Percentiles rank a stretch among this genome's conserved stretches.
These are phyloP conservation scores for Bombus cullumanus DNA, from an alignment of 1,140 invertebrate species.

Conservation along the genomic window DNA sequence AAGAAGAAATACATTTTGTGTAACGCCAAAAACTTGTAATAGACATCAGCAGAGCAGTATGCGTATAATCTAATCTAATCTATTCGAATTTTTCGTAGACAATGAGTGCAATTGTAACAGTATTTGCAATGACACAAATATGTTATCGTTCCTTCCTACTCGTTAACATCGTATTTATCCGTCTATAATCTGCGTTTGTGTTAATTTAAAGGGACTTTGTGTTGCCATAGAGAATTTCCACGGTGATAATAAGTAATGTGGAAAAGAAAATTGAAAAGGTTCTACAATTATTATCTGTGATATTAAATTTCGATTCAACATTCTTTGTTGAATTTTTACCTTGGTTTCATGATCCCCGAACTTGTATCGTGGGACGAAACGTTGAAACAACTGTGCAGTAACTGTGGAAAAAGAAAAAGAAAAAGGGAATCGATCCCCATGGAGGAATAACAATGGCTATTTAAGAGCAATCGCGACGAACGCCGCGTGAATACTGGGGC, in stretches of 20 bases:
- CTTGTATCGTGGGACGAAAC: background rate
- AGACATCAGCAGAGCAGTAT: background rate
- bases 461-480: slow-evolving; percentile 24
- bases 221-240: background rate
- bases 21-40: background rate
- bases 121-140: background rate
- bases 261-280: background rate
- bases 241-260: background rate
- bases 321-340: slow-evolving; percentile 3
- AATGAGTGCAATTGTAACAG: background rate
- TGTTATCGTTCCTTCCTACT: background rate
- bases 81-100: slow-evolving; percentile 5
- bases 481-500: slow-evolving; percentile 13
- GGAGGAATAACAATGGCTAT: slow-evolving; percentile 24
- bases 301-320: background rate
- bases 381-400: background rate
- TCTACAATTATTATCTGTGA: background rate
- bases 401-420: no score
- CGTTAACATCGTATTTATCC: background rate
- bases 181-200: background rate
- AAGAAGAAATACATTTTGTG: background rate
- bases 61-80: slow-evolving; percentile 49
- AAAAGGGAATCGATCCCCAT: background rate
- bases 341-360: background rate
- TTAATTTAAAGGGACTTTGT: background rate